Evolutionary conservation across 2,888 invertebrate species (phyloP).

Genomic region (Nephrotoma flavescens): DNA sequence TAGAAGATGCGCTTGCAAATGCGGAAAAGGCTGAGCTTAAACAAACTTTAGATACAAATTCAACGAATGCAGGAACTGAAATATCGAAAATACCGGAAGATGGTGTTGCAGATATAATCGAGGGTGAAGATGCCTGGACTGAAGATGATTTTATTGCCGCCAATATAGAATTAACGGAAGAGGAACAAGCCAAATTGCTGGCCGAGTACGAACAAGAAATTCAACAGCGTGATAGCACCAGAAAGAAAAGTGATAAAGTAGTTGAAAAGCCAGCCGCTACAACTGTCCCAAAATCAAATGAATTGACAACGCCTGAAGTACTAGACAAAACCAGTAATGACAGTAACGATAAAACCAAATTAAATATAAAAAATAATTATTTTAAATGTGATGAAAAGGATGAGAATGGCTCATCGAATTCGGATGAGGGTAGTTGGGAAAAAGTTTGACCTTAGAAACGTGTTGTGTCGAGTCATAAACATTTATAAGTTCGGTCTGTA

Average conservation of each 20-base stretch:
- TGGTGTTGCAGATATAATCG: slow-evolving; percentile 7
- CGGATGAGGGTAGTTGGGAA: slow-evolving; percentile 41
- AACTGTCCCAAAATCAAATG: neutral
- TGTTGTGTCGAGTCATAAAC: neutral
- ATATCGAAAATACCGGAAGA: slow-evolving; percentile 13
- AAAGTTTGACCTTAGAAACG: slow-evolving; percentile 23
- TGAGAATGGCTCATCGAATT: slow-evolving; percentile 26
- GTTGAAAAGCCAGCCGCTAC: slow-evolving; percentile 6
- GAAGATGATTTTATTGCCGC: slow-evolving; percentile 45
- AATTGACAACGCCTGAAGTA: neutral
- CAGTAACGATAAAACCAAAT: slow-evolving; percentile 9
- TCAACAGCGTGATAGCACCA: slow-evolving; percentile 13
- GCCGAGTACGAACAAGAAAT: slow-evolving; percentile 55
- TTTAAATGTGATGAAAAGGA: slow-evolving; percentile 14
- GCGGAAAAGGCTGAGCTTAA: slow-evolving; percentile 40
- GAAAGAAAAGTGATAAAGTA: slow-evolving; percentile 1
- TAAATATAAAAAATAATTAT: slow-evolving; percentile 16
- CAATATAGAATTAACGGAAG: slow-evolving; percentile 52
- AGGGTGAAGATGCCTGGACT: slow-evolving; percentile 27
- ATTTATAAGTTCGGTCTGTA: slow-evolving; percentile 24
- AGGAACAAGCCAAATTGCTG: slow-evolving; percentile 49
- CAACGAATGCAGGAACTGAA: slow-evolving; percentile 11
- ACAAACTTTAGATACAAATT: slow-evolving; percentile 21
- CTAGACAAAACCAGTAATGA: slow-evolving; percentile 3
- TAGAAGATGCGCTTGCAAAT: slow-evolving; percentile 58